phyloP scores from a whole-genome alignment of 2,797 vertebrate species.

The Ceryle rudis region DNA sequence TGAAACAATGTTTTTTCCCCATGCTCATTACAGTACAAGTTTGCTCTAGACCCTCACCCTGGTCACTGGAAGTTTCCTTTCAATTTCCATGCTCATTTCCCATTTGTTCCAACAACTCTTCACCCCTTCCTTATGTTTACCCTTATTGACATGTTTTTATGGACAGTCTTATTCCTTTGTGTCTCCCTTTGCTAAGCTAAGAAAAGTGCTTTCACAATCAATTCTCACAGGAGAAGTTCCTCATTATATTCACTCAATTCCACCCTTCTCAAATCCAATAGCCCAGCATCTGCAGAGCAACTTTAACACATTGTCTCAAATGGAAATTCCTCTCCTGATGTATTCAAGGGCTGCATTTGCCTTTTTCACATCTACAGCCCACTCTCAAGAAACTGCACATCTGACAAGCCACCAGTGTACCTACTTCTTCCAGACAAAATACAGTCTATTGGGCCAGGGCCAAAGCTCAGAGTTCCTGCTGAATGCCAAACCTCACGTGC shows the following conservation, averaged over 20 bases:
- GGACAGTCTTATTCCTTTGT: background rate
- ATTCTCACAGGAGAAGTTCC: background rate
- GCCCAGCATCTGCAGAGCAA: background rate
- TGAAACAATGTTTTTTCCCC: background rate
- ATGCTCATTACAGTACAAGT: background rate
- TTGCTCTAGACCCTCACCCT: background rate
- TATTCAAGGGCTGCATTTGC: background rate
- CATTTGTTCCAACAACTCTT: background rate
- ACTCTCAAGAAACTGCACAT: background rate
- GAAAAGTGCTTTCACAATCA: background rate
- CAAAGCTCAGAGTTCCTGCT: background rate
- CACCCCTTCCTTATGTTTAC: background rate
- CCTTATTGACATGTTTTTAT: background rate
- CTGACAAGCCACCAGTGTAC: background rate
- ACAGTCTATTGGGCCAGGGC: accelerated
- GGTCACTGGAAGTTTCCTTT: background rate
- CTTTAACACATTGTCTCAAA: background rate
- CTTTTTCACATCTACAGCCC: background rate
- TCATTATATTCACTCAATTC: background rate
- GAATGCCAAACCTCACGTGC: background rate
- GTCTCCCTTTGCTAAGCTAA: background rate
- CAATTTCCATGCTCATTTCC: background rate
- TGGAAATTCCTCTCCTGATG: background rate
- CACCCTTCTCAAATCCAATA: accelerated
- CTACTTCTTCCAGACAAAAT: background rate